Conservation (phyloP, 2,888 invertebrate genomes). For the Drosophila fulvimacula region DNA sequence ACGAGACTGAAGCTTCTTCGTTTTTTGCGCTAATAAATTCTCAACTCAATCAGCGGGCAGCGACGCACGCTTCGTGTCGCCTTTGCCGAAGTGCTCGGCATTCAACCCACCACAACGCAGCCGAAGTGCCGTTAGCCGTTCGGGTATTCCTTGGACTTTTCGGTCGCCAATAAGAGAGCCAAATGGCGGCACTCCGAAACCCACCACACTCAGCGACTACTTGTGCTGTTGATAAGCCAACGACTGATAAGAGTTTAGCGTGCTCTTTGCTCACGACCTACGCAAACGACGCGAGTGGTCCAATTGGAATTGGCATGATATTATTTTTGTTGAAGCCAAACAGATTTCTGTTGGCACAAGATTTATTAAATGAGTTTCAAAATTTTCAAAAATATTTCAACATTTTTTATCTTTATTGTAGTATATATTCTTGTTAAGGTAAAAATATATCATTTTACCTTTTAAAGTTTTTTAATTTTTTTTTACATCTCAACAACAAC, state of each 20-base stretch:
- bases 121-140: conserved; percentile 24
- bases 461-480: background rate
- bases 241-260: conserved; percentile 45
- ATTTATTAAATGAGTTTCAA: background rate
- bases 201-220: conserved; percentile 45
- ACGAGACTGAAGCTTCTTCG: conserved; percentile 83
- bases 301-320: conserved; percentile 26
- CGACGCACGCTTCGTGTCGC: conserved; percentile 28
- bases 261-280: conserved; percentile 53
- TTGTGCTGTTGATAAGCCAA: conserved; percentile 48
- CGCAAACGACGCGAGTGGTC: conserved; percentile 36
- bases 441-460: too few relatives aligned
- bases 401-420: too few relatives aligned
- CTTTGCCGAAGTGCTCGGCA: conserved; percentile 15
- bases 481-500: too few relatives aligned
- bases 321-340: background rate
- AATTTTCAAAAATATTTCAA: background rate
- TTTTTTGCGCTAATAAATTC: conserved; percentile 77
- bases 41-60: conserved; percentile 54
- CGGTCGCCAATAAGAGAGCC: conserved; percentile 21
- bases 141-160: conserved; percentile 45
- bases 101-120: conserved; percentile 27
- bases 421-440: too few relatives aligned
- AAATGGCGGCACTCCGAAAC: conserved; percentile 56
- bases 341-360: background rate